A percentile compares a stretch with the other conserved stretches of the same genome.
phyloP scores from a whole-genome alignment of 2,888 invertebrate species.

The Glaucopsyche alexis region DNA sequence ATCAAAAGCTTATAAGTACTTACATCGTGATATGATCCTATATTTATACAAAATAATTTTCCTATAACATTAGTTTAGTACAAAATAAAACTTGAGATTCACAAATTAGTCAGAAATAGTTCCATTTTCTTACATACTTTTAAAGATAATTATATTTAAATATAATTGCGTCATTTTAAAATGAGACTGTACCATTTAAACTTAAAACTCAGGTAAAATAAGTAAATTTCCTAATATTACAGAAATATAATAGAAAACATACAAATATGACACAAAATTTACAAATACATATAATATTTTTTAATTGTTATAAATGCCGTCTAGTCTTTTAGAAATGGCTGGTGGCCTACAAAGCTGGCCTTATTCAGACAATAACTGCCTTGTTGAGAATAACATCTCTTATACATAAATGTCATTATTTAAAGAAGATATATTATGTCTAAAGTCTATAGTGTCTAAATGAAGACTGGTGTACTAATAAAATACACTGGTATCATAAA shows the following conservation, averaged over 20 bases:
- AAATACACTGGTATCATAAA: not conserved
- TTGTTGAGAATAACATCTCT: too few species aligned
- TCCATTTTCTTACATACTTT: not conserved
- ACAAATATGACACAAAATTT: constrained; percentile 62
- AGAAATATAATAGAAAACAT: constrained; percentile 14
- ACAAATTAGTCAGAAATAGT: not conserved
- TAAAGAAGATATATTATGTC: not conserved
- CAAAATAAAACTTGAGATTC: constrained; percentile 1
- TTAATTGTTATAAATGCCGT: constrained; percentile 56
- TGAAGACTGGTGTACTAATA: not conserved
- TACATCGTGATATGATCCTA: constrained; percentile 48
- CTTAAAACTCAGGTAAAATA: not conserved
- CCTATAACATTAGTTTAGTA: constrained; percentile 24
- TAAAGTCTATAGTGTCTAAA: not conserved
- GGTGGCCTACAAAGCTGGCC: constrained; percentile 43
- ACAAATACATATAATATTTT: constrained; percentile 42
- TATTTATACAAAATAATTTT: constrained; percentile 31
- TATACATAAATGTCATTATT: too few species aligned
- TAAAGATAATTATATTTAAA: not conserved
- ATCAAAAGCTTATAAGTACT: constrained; percentile 42
- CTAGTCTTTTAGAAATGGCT: constrained; percentile 52
- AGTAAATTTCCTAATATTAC: not conserved
- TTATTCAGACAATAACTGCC: constrained; percentile 6
- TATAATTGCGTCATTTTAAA: not conserved
- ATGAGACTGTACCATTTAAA: not conserved